Conservation (phyloP, 2,888 invertebrate species). For the Pristionchus arcanus region DNA sequence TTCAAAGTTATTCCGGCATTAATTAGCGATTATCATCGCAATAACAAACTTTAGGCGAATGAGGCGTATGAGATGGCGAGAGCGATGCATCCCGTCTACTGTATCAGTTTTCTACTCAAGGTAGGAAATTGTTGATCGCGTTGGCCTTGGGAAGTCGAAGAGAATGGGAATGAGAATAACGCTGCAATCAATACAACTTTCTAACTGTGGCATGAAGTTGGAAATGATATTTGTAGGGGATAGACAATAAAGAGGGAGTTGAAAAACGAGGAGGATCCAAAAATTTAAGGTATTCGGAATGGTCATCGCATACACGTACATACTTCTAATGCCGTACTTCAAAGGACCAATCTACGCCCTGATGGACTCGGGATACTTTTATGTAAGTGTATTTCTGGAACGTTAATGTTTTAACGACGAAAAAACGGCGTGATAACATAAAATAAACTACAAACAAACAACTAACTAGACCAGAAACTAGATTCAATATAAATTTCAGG, state of each 20-base stretch:
- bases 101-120: not conserved
- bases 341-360: not conserved
- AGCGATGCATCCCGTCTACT: conserved; percentile 5
- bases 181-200: too few relatives aligned
- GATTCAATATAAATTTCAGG: too few relatives aligned
- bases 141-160: not conserved
- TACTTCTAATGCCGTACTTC: not conserved
- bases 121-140: not conserved
- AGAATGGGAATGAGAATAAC: too few relatives aligned
- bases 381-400: not conserved
- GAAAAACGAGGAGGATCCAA: too few relatives aligned
- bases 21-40: not conserved
- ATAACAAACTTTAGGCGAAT: not conserved
- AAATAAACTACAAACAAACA: too few relatives aligned
- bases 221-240: too few relatives aligned
- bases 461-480: too few relatives aligned
- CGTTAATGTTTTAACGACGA: too few relatives aligned
- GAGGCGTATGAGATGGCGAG: not conserved
- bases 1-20: not conserved
- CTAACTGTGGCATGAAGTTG: too few relatives aligned
- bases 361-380: not conserved
- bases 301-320: conserved; percentile 11
- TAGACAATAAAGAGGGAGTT: too few relatives aligned
- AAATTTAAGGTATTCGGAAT: not conserved
- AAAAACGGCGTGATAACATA: too few relatives aligned